Evolutionary conservation across 2,888 invertebrate species (phyloP).

Genomic region (Agelastica alni): DNA sequence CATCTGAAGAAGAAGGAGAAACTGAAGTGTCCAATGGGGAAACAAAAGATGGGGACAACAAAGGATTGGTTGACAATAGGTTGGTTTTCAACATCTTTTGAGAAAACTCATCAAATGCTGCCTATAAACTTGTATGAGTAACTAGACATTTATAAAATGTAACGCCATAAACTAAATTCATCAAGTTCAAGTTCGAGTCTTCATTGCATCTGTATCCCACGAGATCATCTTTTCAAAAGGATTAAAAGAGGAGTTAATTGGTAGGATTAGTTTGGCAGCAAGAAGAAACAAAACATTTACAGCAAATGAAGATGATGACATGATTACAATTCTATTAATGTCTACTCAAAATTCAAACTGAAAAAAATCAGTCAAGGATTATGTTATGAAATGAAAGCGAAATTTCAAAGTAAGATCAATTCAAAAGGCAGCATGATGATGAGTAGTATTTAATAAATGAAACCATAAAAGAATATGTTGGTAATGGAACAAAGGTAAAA

Average conservation of each 20-base stretch:
- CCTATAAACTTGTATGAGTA: constrained; percentile 21
- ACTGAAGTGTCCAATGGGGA: constrained; percentile 32
- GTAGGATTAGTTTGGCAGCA: not conserved
- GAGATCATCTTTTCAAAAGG: too few species aligned
- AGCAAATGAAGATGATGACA: too few species aligned
- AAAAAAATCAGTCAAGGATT: not conserved
- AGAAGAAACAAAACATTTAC: too few species aligned
- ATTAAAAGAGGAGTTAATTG: too few species aligned
- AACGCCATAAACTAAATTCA: too few species aligned
- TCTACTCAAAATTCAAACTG: too few species aligned
- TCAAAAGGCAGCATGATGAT: constrained; percentile 38
- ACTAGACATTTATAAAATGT: too few species aligned
- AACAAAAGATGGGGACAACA: constrained; percentile 29
- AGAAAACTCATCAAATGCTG: constrained; percentile 35
- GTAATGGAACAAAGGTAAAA: constrained; percentile 32
- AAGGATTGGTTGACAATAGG: constrained; percentile 38
- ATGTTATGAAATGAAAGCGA: too few species aligned
- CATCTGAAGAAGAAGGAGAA: constrained; percentile 29
- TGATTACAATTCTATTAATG: too few species aligned
- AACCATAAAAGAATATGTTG: constrained; percentile 9
- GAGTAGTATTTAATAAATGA: constrained; percentile 25
- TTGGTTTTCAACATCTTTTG: constrained; percentile 40
- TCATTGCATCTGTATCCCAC: too few species aligned
- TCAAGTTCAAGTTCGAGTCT: too few species aligned
- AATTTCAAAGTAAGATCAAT: too few species aligned